Percentiles rank a stretch among this genome's conserved stretches.
phyloP scores from a whole-genome alignment of 2,888 invertebrate genomes.

The Agonopterix subpropinquella region DNA sequence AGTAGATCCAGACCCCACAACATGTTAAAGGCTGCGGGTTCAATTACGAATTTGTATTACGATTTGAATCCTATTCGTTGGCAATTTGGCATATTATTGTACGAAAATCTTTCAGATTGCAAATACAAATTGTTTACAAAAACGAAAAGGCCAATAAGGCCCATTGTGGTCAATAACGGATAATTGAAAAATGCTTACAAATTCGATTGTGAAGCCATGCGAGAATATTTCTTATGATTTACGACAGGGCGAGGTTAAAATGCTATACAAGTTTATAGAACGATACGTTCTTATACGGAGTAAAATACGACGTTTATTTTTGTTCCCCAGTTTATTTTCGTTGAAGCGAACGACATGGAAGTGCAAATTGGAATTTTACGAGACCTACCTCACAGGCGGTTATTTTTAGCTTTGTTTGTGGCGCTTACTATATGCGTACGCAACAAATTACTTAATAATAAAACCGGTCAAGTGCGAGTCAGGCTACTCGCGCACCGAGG shows the following conservation, averaged over 20 bases:
- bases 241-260: conserved; percentile 47
- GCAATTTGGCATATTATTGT: conserved; percentile 16
- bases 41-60: conserved; percentile 21
- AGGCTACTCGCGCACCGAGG: too few relatives aligned
- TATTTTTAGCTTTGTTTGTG: conserved; percentile 2
- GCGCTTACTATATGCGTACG: too few relatives aligned
- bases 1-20: conserved; percentile 47
- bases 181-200: conserved; percentile 72
- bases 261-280: conserved; percentile 34
- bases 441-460: too few relatives aligned
- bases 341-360: conserved; percentile 14
- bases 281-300: conserved; percentile 29
- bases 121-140: conserved; percentile 56
- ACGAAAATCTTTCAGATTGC: conserved; percentile 22
- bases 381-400: conserved; percentile 10
- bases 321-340: conserved; percentile 15
- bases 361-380: conserved; percentile 19
- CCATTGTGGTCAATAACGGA: conserved; percentile 70
- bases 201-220: conserved; percentile 62
- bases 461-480: too few relatives aligned
- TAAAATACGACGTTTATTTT: conserved; percentile 27
- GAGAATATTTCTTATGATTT: conserved; percentile 59
- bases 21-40: conserved; percentile 36
- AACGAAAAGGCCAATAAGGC: conserved; percentile 59
- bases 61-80: conserved; percentile 16